phyloP scores from a whole-genome alignment of 1,140 invertebrate species.

The Hyles euphorbiae region DNA sequence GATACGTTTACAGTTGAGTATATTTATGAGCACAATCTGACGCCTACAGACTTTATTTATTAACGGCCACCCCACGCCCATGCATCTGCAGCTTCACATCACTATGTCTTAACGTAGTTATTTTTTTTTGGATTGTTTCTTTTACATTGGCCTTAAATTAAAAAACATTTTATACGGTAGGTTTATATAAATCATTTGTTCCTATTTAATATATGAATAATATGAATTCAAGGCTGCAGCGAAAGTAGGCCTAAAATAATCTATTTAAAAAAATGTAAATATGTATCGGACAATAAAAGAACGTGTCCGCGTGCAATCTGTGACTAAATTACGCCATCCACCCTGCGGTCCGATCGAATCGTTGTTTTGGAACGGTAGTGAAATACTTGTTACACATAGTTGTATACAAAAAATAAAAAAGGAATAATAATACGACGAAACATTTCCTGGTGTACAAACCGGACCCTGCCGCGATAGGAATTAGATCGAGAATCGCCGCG shows the following conservation, averaged over 20 bases:
- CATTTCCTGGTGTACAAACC: conserved; percentile 18
- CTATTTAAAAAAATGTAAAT: not conserved
- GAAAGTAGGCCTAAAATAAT: not conserved
- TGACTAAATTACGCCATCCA: conserved; percentile 45
- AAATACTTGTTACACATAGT: conserved; percentile 55
- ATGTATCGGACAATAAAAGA: not conserved
- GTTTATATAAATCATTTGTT: too few species aligned
- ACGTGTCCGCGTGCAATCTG: conserved; percentile 9
- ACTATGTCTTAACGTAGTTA: too few species aligned
- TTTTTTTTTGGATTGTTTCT: too few species aligned
- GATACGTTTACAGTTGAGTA: conserved; percentile 33
- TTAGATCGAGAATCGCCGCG: conserved; percentile 32
- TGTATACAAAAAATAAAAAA: conserved; percentile 29
- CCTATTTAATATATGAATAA: not conserved
- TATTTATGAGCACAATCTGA: conserved; percentile 37
- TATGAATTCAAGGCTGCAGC: not conserved
- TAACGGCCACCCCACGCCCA: conserved; percentile 17
- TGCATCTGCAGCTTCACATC: too few species aligned
- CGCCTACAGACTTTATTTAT: conserved; percentile 40
- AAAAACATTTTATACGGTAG: too few species aligned
- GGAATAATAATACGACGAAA: not conserved
- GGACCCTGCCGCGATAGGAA: conserved; percentile 26
- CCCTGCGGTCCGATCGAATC: conserved; percentile 41
- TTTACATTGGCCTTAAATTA: too few species aligned
- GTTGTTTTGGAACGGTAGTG: conserved; percentile 54